Percentiles rank a stretch among this genome's conserved stretches.
Evolutionary conservation across 2,797 vertebrate genomes (phyloP).

Genomic region (Graptemys geographica): DNA sequence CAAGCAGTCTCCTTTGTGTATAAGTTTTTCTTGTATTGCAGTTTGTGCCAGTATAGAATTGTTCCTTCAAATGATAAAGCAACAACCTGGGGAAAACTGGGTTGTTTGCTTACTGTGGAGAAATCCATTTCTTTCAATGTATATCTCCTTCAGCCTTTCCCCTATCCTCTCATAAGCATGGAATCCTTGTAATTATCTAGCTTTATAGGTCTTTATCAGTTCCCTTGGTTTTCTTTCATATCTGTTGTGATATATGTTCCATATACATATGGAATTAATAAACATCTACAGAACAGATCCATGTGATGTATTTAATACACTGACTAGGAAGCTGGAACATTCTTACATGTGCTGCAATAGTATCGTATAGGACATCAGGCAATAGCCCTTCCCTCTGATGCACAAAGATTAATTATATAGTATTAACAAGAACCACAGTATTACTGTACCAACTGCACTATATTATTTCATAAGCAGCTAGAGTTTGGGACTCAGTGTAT

Average conservation of each 20-base stretch:
- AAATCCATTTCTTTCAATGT: background rate
- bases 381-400: background rate
- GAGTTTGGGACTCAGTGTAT: background rate
- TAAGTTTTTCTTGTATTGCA: fast-evolving
- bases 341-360: background rate
- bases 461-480: background rate
- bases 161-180: background rate
- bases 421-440: background rate
- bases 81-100: background rate
- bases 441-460: background rate
- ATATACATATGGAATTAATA: background rate
- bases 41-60: background rate
- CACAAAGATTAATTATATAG: background rate
- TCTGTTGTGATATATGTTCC: background rate
- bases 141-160: background rate
- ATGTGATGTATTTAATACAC: background rate
- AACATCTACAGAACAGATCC: background rate
- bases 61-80: background rate
- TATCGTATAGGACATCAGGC: background rate
- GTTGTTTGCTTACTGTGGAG: background rate
- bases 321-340: background rate
- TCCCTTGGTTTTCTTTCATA: background rate
- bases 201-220: background rate
- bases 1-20: background rate
- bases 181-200: background rate